These are phyloP conservation scores for Mobula birostris DNA, from an alignment of 2,113 vertebrate genomes.

Conservation along the genomic window DNA sequence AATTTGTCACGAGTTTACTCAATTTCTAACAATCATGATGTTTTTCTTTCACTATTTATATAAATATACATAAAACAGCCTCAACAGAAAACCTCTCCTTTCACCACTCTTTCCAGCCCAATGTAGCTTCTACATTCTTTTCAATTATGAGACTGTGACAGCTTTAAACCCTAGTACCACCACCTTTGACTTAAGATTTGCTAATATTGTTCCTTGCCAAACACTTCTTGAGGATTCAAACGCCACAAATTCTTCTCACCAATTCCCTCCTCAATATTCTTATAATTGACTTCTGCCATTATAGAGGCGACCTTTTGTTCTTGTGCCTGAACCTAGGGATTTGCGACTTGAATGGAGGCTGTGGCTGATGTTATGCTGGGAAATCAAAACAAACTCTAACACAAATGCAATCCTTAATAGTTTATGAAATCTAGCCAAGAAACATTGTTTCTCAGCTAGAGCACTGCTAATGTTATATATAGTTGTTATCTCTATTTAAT, in stretches of 20 bases:
- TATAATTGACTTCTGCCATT: neutral
- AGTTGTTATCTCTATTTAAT: neutral
- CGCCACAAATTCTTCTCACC: neutral
- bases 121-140: neutral
- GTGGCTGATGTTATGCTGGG: neutral
- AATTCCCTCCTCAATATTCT: neutral
- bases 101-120: neutral
- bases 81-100: neutral
- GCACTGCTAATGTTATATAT: neutral
- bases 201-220: neutral
- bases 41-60: neutral
- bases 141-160: neutral
- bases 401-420: neutral
- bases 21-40: neutral
- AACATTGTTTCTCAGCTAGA: neutral
- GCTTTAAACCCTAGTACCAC: neutral
- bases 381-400: neutral
- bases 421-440: neutral
- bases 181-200: neutral
- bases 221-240: neutral
- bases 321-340: neutral
- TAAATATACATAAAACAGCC: neutral
- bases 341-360: neutral
- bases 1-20: neutral
- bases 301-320: neutral